Evolutionary conservation across 1,140 invertebrate species (phyloP).

Genomic region (silkworm (Bombyx mori)): DNA sequence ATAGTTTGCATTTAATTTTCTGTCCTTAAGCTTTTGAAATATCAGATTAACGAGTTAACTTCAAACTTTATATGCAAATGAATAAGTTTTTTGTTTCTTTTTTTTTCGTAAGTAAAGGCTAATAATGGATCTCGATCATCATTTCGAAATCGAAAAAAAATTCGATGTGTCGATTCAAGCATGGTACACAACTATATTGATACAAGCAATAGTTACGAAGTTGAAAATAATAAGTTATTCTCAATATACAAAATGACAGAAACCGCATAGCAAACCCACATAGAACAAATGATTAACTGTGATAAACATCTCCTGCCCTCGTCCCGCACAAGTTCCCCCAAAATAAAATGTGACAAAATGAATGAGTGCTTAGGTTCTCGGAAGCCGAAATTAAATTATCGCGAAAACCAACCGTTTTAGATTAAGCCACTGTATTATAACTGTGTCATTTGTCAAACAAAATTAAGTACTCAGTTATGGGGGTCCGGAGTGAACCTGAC

Average conservation of each 20-base stretch:
- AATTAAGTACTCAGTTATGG: no score
- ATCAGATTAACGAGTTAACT: no score
- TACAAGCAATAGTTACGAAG: not conserved
- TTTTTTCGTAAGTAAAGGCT: no score
- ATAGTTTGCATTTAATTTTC: no score
- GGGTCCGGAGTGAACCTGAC: no score
- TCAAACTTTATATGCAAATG: no score
- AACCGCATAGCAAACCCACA: conserved; percentile 23
- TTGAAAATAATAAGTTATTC: not conserved
- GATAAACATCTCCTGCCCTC: conserved; percentile 45
- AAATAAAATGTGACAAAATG: conserved; percentile 35
- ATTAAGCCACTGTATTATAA: no score
- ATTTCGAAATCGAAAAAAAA: not conserved
- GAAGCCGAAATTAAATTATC: conserved; percentile 5
- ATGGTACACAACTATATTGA: not conserved
- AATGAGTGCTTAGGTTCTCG: conserved; percentile 17
- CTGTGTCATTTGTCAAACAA: no score
- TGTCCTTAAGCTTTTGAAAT: no score
- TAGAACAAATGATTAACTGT: conserved; percentile 50
- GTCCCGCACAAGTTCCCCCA: conserved; percentile 43
- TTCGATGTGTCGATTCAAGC: not conserved
- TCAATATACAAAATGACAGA: not conserved
- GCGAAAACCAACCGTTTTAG: not conserved
- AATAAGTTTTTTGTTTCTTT: no score
- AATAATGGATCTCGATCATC: no score